A percentile compares a stretch with the other conserved stretches of the same genome.
phyloP scores from a whole-genome alignment of 53 echinoderm and acorn worm genomes.

The Actinopyga echinites region DNA sequence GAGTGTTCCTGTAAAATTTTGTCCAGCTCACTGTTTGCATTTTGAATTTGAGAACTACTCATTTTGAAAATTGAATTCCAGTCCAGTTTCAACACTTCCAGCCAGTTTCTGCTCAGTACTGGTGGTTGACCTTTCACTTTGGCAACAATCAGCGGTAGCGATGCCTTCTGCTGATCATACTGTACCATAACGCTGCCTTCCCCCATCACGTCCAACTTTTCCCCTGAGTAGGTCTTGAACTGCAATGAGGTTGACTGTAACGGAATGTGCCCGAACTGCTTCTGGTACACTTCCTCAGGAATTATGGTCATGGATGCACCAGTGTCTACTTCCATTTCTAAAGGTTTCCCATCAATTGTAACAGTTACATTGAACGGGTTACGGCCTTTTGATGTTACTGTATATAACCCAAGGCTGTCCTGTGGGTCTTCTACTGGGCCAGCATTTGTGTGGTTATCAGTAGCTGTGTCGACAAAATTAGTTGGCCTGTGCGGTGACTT shows the following conservation, averaged over 20 bases:
- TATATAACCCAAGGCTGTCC: background rate
- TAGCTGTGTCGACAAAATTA: slow-evolving; percentile 4
- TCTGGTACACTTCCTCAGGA: slow-evolving; percentile 17
- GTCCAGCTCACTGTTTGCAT: background rate
- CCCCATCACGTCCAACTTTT: slow-evolving; percentile 26
- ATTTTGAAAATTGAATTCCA: slow-evolving; percentile 39
- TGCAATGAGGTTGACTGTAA: slow-evolving; percentile 42
- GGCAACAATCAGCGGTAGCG: slow-evolving; percentile 1
- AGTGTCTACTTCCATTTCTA: slow-evolving; percentile 61
- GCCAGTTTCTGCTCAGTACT: slow-evolving; percentile 7
- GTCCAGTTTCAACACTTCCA: slow-evolving; percentile 27
- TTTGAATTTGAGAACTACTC: background rate
- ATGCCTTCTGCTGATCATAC: background rate
- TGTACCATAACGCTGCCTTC: background rate
- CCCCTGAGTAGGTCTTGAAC: slow-evolving; percentile 56
- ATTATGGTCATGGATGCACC: slow-evolving; percentile 52
- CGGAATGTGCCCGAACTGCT: slow-evolving; percentile 15
- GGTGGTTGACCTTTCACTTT: too few species aligned
- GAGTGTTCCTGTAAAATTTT: slow-evolving; percentile 1
- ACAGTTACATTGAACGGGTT: background rate
- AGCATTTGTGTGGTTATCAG: background rate
- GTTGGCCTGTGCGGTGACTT: background rate
- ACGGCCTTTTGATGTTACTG: background rate
- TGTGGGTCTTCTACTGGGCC: background rate
- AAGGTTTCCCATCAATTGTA: slow-evolving; percentile 10